phyloP scores from a whole-genome alignment of 2,888 invertebrate genomes.

The Athetis lepigone region DNA sequence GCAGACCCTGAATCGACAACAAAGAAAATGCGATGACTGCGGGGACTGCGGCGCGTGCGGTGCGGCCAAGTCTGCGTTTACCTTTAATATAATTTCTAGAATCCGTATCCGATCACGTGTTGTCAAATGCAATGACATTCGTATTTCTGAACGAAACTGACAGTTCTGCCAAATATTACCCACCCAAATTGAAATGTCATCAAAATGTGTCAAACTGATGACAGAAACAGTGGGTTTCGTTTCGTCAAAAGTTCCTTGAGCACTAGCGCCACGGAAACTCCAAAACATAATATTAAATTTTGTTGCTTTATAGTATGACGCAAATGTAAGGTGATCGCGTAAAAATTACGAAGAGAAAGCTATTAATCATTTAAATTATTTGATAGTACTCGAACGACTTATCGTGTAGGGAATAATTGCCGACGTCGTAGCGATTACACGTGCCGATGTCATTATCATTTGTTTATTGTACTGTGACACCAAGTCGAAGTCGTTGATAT shows the following conservation, averaged over 20 bases:
- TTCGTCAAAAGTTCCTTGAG: background rate
- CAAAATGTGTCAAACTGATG: too few relatives aligned
- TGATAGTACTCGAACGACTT: conserved; percentile 40
- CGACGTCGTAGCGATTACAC: conserved; percentile 67
- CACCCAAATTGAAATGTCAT: conserved; percentile 2
- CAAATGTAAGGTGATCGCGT: conserved; percentile 43
- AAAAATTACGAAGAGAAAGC: conserved; percentile 54
- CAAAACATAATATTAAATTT: conserved; percentile 26
- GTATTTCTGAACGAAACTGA: conserved; percentile 51
- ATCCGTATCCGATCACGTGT: conserved; percentile 19
- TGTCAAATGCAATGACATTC: conserved; percentile 21
- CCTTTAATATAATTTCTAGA: background rate
- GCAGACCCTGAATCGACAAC: too few relatives aligned
- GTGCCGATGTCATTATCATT: conserved; percentile 77
- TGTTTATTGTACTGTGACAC: conserved; percentile 73
- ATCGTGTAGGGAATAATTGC: conserved; percentile 62
- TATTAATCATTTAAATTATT: conserved; percentile 46
- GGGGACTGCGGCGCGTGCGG: too few relatives aligned
- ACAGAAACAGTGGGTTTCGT: background rate
- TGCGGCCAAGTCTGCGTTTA: too few relatives aligned
- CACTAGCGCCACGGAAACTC: conserved; percentile 17
- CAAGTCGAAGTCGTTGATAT: conserved; percentile 49
- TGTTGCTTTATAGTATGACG: conserved; percentile 48
- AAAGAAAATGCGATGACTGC: too few relatives aligned
- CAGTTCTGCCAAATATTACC: background rate